A percentile compares a stretch with the other conserved stretches of the same genome.
phyloP scores from a whole-genome alignment of 2,888 invertebrate genomes.

The Apotomis betuletana region DNA sequence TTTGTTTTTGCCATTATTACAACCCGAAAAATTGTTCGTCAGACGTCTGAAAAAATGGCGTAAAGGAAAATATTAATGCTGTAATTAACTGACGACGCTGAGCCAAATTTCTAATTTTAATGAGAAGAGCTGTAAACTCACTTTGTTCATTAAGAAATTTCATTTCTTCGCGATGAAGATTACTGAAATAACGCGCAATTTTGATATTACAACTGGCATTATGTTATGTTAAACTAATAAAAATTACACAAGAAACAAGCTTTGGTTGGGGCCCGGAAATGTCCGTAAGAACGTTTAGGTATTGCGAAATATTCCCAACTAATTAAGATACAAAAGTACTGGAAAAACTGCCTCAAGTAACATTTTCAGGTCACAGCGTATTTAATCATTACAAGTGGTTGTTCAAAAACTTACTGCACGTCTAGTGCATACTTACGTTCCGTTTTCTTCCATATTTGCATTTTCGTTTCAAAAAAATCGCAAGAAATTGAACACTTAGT shows the following conservation, averaged over 20 bases:
- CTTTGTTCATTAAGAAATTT: slow-evolving; percentile 60
- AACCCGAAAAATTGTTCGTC: slow-evolving; percentile 55
- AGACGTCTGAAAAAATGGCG: slow-evolving; percentile 56
- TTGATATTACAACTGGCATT: background rate
- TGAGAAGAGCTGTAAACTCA: slow-evolving; percentile 56
- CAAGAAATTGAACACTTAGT: slow-evolving; percentile 74
- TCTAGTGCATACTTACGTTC: slow-evolving; percentile 13
- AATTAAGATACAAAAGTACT: background rate
- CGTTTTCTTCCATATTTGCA: slow-evolving; percentile 49
- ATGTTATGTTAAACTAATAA: too few species aligned
- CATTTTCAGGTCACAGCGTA: slow-evolving; percentile 9
- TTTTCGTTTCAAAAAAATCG: slow-evolving; percentile 70
- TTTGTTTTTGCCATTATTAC: background rate
- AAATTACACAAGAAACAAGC: background rate
- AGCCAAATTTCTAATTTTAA: slow-evolving; percentile 67
- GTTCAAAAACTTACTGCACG: slow-evolving; percentile 8
- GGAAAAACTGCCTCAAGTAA: background rate
- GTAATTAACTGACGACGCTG: slow-evolving; percentile 69
- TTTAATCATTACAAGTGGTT: slow-evolving; percentile 27
- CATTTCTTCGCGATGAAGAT: slow-evolving; percentile 47
- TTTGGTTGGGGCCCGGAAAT: background rate
- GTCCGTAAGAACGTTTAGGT: background rate
- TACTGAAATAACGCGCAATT: slow-evolving; percentile 8
- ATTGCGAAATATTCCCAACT: background rate
- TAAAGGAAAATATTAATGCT: slow-evolving; percentile 67